A percentile compares a stretch with the other conserved stretches of the same genome.
Conservation (phyloP, 2,797 vertebrate genomes). For the Otus scops region DNA sequence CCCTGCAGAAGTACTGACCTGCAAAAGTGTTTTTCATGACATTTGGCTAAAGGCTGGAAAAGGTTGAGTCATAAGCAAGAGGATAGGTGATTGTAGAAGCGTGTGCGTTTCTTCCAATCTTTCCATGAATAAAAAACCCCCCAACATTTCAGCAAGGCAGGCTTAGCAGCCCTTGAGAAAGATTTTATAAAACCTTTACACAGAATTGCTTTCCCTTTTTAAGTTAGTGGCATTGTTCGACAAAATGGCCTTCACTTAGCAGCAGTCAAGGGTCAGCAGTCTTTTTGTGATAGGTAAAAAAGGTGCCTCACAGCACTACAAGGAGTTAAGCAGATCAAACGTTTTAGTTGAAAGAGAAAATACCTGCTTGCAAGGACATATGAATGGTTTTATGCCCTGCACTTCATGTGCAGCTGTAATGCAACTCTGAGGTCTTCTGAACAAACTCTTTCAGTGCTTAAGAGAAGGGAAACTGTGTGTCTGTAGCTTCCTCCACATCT, state of each 20-base stretch:
- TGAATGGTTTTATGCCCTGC: background rate
- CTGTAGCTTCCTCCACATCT: background rate
- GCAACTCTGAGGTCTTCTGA: background rate
- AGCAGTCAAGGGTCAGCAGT: constrained; percentile 21
- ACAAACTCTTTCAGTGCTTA: background rate
- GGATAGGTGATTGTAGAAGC: background rate
- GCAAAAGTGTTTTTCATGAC: background rate
- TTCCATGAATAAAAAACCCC: background rate
- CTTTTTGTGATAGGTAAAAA: constrained; percentile 35
- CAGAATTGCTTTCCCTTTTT: background rate
- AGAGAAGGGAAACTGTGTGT: background rate
- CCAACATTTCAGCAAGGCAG: background rate
- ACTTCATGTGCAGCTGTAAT: background rate
- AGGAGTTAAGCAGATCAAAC: constrained; percentile 2
- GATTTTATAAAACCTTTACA: constrained; percentile 25
- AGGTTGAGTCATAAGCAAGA: background rate
- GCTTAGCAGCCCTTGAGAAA: constrained; percentile 25
- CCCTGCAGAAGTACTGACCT: background rate
- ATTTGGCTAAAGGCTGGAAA: constrained; percentile 4
- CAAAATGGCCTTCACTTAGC: constrained; percentile 44
- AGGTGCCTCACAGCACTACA: constrained; percentile 1
- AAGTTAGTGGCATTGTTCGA: background rate
- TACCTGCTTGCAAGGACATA: background rate
- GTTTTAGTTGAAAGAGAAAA: background rate
- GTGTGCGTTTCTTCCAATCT: background rate